A percentile compares a stretch with the other conserved stretches of the same genome.
Evolutionary conservation across 30 jellyfish, hydroid and myxozoan species (phyloP).

Genomic region (Aurelia coerulea): DNA sequence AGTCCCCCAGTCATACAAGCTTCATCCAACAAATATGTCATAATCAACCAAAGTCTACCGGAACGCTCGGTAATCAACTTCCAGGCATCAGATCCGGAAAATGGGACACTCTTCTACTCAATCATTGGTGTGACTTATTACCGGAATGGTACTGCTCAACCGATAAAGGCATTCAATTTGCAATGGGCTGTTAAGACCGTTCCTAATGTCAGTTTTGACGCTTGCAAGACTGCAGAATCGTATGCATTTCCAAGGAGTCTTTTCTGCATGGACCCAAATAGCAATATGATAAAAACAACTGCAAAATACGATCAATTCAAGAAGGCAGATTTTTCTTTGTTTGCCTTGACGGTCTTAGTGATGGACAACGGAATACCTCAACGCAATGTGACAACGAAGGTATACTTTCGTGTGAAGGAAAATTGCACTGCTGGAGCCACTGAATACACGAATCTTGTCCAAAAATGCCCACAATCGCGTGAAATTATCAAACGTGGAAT

Average conservation of each 20-base stretch:
- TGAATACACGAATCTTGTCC: conserved; percentile 23
- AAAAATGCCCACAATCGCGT: conserved; percentile 32
- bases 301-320: conserved; percentile 5
- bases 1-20: too few species aligned
- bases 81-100: conserved; percentile 55
- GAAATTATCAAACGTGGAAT: conserved; percentile 8
- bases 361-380: conserved; percentile 55
- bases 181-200: conserved; percentile 40
- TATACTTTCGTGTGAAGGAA: conserved; percentile 60
- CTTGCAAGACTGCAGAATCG: conserved; percentile 38
- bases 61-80: conserved; percentile 6
- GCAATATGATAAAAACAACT: conserved; percentile 37
- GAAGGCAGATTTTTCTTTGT: conserved; percentile 44
- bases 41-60: conserved; percentile 14
- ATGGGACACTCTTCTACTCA: conserved; percentile 43
- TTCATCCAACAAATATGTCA: background rate
- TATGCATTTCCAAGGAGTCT: conserved; percentile 62
- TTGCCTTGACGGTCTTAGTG: conserved; percentile 38
- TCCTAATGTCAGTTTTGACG: background rate
- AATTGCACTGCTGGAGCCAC: conserved; percentile 31
- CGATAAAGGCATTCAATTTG: conserved; percentile 2
- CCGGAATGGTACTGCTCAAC: conserved; percentile 46
- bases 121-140: conserved; percentile 48
- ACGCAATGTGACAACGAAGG: conserved; percentile 41
- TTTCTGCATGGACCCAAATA: conserved; percentile 58